phyloP scores from a whole-genome alignment of 2,113 vertebrate species.

The Mesoclemmys tuberculata region DNA sequence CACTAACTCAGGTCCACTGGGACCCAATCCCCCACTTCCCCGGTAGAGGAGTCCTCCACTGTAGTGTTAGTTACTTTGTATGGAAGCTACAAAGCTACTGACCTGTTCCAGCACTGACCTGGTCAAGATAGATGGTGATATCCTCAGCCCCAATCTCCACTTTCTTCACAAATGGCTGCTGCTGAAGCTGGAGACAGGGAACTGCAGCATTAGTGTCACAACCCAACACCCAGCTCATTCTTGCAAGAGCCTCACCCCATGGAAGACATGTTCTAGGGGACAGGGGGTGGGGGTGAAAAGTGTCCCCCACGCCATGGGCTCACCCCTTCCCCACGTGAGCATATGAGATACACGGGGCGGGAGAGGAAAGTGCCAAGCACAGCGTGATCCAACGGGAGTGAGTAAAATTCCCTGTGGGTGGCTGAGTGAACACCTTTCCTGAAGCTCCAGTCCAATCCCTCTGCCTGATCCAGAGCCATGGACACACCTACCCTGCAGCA shows the following conservation, averaged over 20 bases:
- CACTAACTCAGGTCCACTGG: not conserved
- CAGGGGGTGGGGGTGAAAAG: not conserved
- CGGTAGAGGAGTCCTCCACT: not conserved
- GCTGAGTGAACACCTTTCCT: no score
- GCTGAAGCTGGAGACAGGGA: conserved; percentile 24
- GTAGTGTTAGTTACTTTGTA: not conserved
- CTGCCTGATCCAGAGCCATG: no score
- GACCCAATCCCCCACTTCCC: no score
- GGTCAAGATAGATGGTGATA: conserved; percentile 56
- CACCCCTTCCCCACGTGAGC: no score
- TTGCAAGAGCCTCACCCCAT: not conserved
- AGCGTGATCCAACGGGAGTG: no score
- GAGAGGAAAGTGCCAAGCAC: no score
- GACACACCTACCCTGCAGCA: no score
- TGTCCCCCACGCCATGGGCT: no score
- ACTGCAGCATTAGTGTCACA: not conserved
- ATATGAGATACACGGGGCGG: no score
- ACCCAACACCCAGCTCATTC: not conserved
- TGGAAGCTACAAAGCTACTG: not conserved
- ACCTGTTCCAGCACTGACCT: conserved; percentile 27
- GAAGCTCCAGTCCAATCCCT: no score
- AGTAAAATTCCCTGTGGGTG: no score
- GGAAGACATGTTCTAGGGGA: not conserved
- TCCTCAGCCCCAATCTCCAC: conserved; percentile 8
- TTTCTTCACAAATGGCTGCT: conserved; percentile 53